Evolutionary conservation across 92 coral and sea anemone species (phyloP).

Genomic region (Bergia puertoricense): DNA sequence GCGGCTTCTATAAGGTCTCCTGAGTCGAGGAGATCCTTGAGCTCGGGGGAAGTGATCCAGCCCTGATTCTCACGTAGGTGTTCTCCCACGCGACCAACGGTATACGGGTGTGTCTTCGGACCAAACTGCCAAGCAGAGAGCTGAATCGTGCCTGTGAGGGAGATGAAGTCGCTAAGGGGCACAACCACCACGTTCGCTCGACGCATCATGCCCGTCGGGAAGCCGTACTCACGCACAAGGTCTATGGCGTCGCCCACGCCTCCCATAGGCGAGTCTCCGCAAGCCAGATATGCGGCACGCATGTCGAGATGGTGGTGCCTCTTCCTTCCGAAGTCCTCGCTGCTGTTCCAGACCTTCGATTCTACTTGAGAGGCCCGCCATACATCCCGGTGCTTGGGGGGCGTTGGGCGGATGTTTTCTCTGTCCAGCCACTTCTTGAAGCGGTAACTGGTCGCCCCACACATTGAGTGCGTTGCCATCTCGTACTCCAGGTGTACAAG

Average conservation of each 20-base stretch:
- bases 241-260: conserved; percentile 15
- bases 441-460: conserved; percentile 14
- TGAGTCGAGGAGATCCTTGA: background rate
- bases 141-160: background rate
- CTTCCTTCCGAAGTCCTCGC: too few species aligned
- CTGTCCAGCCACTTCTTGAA: background rate
- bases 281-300: conserved; percentile 26
- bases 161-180: conserved; percentile 13
- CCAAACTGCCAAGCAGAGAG: background rate
- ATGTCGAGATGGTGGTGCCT: conserved; percentile 42
- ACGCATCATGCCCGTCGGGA: conserved; percentile 26
- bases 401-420: conserved; percentile 13
- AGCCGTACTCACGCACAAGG: conserved; percentile 21
- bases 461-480: conserved; percentile 30
- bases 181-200: background rate
- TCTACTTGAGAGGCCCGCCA: conserved; percentile 16
- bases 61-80: background rate
- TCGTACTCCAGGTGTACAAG: background rate
- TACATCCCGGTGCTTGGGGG: conserved; percentile 27
- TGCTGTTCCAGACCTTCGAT: conserved; percentile 2
- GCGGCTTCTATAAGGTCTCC: background rate
- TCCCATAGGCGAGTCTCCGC: background rate
- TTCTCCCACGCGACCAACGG: background rate
- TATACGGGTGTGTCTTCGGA: background rate
- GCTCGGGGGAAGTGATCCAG: background rate